Base-by-base conservation (phyloP, 2,113 vertebrate species). In the Podarcis muralis region DNA sequence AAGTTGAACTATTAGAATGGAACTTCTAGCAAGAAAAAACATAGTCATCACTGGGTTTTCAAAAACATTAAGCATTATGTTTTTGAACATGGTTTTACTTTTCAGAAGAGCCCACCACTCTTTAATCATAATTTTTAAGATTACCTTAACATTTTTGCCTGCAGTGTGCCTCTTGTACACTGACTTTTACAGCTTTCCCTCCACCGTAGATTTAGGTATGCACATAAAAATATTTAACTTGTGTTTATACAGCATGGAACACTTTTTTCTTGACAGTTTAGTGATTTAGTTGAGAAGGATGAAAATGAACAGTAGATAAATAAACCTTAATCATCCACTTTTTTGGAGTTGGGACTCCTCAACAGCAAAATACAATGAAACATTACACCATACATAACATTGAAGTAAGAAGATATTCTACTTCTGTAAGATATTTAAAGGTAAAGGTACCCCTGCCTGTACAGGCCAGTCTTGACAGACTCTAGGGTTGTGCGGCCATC, bases 11-110 rank as follows among this genome's bases (percentile, higher is more conserved):
- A 0, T 1, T 43, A 83, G 27, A 83, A 20, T 69, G 89, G 30
- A 22, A 89, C 86, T 82, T 43, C 66, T 15, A 84, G 22, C 3
- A 85, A 43, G 53, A 86, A 20, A 84, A n/a, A 53, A 27, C 1
- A 22, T 88, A 88, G 76, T 30, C 81, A 81, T 15, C 3, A 20
- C 78, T 87, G 30, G 43, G 62, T 82, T 86, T 92, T 18, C 84
- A 81, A 88, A 74, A 43, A 13, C 18, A 78, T 85, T 65, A 62
- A 40, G 27, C 68, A n/a, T 25, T 69, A 71, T 22, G 83, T 0
- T 79, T 48, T 48, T 88, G 53, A 80, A 77, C 8, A 62, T 30
- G 35, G 35, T 62, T 62, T 35, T 16, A 23, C 32, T 65, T 80
- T 4, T 72, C 71, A 72, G n/a, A 72, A 32, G n/a, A 72, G n/a